These are phyloP conservation scores for Palythoa grandiflora DNA, from an alignment of 92 coral and sea anemone genomes.

Conservation along the genomic window DNA sequence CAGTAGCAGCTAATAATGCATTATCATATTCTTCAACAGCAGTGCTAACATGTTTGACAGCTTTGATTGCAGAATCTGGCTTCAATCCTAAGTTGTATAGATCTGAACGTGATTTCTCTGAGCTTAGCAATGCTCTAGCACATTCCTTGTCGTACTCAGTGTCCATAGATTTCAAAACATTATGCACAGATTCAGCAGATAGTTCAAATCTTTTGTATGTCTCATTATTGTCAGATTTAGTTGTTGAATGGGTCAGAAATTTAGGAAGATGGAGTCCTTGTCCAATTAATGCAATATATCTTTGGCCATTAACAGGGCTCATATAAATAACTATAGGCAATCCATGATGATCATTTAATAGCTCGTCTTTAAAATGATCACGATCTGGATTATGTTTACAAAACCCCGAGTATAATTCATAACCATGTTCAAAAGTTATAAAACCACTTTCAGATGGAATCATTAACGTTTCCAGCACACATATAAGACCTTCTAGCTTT, in stretches of 20 bases:
- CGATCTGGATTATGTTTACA: constrained; percentile 26
- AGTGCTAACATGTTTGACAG: constrained; percentile 37
- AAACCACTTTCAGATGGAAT: constrained; percentile 42
- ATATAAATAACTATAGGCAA: constrained; percentile 34
- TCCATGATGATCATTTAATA: constrained; percentile 33
- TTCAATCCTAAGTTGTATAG: not conserved
- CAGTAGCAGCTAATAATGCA: constrained; percentile 50
- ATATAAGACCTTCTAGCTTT: constrained; percentile 25
- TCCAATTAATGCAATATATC: constrained; percentile 34
- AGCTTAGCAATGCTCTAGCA: constrained; percentile 23
- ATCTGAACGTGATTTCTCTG: constrained; percentile 43
- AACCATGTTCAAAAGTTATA: constrained; percentile 32
- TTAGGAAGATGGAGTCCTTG: constrained; percentile 10
- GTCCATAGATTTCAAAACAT: constrained; percentile 53
- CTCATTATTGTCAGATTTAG: not conserved
- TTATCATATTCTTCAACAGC: constrained; percentile 33
- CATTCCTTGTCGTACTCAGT: constrained; percentile 45
- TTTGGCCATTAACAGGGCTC: constrained; percentile 25
- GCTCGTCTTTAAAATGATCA: constrained; percentile 47
- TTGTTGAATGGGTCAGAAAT: not conserved
- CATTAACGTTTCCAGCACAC: constrained; percentile 39
- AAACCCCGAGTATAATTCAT: constrained; percentile 42
- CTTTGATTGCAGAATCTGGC: constrained; percentile 52
- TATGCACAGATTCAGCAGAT: constrained; percentile 33
- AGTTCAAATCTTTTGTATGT: constrained; percentile 30